These are phyloP conservation scores for Hoplias malabaricus DNA, from an alignment of 2,113 vertebrate genomes.

Conservation along the genomic window DNA sequence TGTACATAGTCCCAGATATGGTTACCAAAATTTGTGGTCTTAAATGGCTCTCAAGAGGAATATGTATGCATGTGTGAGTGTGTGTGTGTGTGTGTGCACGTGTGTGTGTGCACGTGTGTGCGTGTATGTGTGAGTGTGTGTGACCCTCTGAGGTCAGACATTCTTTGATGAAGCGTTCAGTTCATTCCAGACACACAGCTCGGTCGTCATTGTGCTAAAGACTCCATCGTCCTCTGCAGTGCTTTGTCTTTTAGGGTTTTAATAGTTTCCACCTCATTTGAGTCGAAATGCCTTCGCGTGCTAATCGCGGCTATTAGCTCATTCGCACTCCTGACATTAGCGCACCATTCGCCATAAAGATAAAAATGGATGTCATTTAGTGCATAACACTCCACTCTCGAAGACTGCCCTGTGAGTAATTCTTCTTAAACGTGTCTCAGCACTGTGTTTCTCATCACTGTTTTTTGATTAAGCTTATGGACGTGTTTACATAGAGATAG, in stretches of 20 bases:
- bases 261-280: constrained; percentile 66
- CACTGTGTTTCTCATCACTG: not conserved
- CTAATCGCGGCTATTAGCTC: constrained; percentile 72
- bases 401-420: constrained; percentile 20
- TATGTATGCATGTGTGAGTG: constrained; percentile 29
- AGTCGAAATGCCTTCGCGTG: constrained; percentile 61
- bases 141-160: constrained; percentile 28
- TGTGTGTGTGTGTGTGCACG: constrained; percentile 11
- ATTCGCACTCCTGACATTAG: constrained; percentile 58
- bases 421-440: not conserved
- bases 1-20: too few relatives aligned
- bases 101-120: not conserved
- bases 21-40: too few relatives aligned
- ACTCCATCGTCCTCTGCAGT: constrained; percentile 48
- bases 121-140: not conserved
- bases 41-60: constrained; percentile 39
- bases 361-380: constrained; percentile 49
- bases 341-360: constrained; percentile 63
- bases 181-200: constrained; percentile 35
- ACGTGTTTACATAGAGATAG: not conserved
- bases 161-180: constrained; percentile 5
- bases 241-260: constrained; percentile 41
- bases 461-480: not conserved
- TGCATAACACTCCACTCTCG: not conserved
- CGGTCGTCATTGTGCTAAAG: constrained; percentile 38